Evolutionary conservation across 2,797 vertebrate species (phyloP).

Genomic region (Remorina albescens): DNA sequence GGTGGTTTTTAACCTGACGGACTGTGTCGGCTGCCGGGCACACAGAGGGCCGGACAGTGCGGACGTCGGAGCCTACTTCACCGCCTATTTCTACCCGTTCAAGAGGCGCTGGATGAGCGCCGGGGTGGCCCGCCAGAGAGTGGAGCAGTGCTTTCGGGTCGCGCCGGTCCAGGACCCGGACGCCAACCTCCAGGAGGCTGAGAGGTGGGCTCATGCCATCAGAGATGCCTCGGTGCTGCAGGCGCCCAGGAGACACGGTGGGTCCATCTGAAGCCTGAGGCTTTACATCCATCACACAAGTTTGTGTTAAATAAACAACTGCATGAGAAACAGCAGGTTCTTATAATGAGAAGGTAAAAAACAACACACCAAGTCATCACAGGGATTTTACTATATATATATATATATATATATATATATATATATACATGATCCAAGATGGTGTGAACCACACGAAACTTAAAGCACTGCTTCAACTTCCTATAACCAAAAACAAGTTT

Average conservation of each 20-base stretch:
- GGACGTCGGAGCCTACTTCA: conserved; percentile 86
- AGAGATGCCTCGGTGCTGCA: conserved; percentile 73
- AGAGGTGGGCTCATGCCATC: conserved; percentile 83
- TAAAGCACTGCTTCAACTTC: background rate
- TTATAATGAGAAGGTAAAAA: background rate
- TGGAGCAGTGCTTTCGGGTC: conserved; percentile 87
- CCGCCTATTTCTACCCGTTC: conserved; percentile 87
- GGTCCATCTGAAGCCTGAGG: conserved; percentile 33
- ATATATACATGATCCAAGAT: no score
- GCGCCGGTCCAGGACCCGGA: conserved; percentile 73
- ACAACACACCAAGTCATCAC: background rate
- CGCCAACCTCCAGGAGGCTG: conserved; percentile 83
- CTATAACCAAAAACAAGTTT: conserved; percentile 26
- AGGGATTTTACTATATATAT: background rate
- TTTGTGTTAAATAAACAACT: background rate
- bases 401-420: no score
- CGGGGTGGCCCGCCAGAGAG: conserved; percentile 81
- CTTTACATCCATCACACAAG: background rate
- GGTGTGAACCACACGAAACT: background rate
- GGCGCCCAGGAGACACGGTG: conserved; percentile 77
- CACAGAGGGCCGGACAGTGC: conserved; percentile 70
- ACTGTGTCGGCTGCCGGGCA: conserved; percentile 87
- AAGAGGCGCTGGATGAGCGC: conserved; percentile 84
- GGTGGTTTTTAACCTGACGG: conserved; percentile 80
- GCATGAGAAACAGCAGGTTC: accelerated